phyloP scores from a whole-genome alignment of 2,888 invertebrate species.

The Lasioglossum morio region DNA sequence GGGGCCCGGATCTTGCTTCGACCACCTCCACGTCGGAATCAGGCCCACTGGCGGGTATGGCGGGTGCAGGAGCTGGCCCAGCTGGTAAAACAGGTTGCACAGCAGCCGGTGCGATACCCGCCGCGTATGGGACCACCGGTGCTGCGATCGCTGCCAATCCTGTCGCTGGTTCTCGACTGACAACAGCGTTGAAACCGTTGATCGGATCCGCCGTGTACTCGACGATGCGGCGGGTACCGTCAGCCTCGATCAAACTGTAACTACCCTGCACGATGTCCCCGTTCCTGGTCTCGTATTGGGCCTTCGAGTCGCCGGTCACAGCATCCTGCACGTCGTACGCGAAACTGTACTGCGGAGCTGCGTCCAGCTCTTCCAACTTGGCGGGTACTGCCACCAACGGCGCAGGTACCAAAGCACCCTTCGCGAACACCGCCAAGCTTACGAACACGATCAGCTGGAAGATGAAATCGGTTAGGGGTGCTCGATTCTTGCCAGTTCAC shows the following conservation, averaged over 20 bases:
- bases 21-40: conserved; percentile 82
- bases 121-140: conserved; percentile 78
- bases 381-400: conserved; percentile 67
- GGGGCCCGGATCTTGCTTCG: conserved; percentile 77
- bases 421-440: conserved; percentile 83
- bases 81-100: conserved; percentile 64
- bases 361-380: conserved; percentile 77
- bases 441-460: conserved; percentile 81
- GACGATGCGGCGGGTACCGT: conserved; percentile 80
- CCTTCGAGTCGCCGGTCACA: conserved; percentile 80
- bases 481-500: background rate
- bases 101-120: conserved; percentile 71
- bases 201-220: conserved; percentile 80
- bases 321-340: conserved; percentile 80
- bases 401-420: conserved; percentile 82
- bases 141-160: conserved; percentile 82
- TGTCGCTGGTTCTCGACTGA: conserved; percentile 80
- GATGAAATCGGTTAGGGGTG: background rate
- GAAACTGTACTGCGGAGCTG: conserved; percentile 79
- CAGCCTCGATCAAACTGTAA: conserved; percentile 81
- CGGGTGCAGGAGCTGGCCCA: conserved; percentile 63
- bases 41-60: conserved; percentile 77
- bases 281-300: conserved; percentile 79
- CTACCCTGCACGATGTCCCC: conserved; percentile 80
- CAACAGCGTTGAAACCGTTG: conserved; percentile 81